These are phyloP conservation scores for Andrena flavipes DNA, from an alignment of 2,888 invertebrate species.

Conservation along the genomic window DNA sequence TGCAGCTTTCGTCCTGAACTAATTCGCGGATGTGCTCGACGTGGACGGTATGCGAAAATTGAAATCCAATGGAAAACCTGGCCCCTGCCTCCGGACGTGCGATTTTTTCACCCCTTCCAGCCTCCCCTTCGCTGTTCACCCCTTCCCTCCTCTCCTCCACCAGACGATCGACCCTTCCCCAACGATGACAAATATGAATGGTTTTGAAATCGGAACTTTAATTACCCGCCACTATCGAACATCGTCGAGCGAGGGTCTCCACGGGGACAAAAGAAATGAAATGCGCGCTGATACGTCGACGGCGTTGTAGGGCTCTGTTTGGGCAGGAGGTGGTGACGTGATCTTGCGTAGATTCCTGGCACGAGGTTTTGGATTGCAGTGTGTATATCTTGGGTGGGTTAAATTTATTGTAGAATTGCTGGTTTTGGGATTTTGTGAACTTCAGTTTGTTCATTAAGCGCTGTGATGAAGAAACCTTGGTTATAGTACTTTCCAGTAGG, in stretches of 20 bases:
- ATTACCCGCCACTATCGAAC: slow-evolving; percentile 62
- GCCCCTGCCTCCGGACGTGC: slow-evolving; percentile 20
- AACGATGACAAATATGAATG: slow-evolving; percentile 63
- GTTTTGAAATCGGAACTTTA: slow-evolving; percentile 68
- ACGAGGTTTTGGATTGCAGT: no score
- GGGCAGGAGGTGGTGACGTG: no score
- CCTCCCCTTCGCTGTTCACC: no score
- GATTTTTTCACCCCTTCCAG: slow-evolving; percentile 29
- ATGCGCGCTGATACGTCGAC: slow-evolving; percentile 29
- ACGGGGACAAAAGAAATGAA: slow-evolving; percentile 48
- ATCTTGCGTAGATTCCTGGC: no score
- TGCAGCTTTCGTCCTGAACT: slow-evolving; percentile 34
- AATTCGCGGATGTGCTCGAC: slow-evolving; percentile 63
- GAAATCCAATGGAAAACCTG: slow-evolving; percentile 64
- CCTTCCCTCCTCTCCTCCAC: not conserved
- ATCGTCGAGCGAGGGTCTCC: slow-evolving; percentile 6
- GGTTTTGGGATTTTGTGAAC: no score
- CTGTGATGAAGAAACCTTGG: no score
- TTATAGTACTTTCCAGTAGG: no score
- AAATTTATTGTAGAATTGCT: no score
- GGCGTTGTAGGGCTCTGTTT: not conserved
- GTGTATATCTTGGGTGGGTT: no score
- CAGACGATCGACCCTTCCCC: slow-evolving; percentile 35
- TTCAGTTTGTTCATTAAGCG: no score
- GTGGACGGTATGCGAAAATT: slow-evolving; percentile 64